Conservation (phyloP, 2,888 invertebrate genomes). For the Polyommatus icarus region DNA sequence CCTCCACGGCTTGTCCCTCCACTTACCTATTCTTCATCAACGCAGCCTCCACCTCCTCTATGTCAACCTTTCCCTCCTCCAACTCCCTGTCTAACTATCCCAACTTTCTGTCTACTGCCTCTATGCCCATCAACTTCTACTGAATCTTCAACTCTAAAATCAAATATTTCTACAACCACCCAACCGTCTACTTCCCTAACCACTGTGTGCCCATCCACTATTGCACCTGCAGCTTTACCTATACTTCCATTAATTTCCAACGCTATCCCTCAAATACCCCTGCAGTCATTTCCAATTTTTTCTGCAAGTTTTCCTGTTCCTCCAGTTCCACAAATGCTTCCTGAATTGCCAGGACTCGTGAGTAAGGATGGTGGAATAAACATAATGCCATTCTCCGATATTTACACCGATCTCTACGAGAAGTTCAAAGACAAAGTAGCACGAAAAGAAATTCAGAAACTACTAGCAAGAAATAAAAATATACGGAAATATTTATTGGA, state of each 20-base stretch:
- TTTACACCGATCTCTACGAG: slow-evolving; percentile 61
- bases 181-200: neutral
- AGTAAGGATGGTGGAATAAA: slow-evolving; percentile 64
- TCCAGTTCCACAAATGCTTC: slow-evolving; percentile 54
- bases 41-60: neutral
- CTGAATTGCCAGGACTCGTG: slow-evolving; percentile 61
- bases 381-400: slow-evolving; percentile 68
- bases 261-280: neutral
- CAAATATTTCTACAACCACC: neutral
- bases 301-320: slow-evolving; percentile 40
- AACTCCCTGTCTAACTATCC: neutral
- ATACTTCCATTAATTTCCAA: neutral
- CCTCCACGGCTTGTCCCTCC: slow-evolving; percentile 21
- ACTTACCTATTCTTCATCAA: slow-evolving; percentile 33
- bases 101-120: neutral
- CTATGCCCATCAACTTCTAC: neutral
- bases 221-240: neutral
- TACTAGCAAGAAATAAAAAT: slow-evolving; percentile 47
- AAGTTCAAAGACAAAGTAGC: slow-evolving; percentile 60
- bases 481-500: slow-evolving; percentile 32
- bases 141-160: neutral
- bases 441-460: slow-evolving; percentile 50
- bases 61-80: neutral
- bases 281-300: neutral
- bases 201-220: neutral